Evolutionary conservation across 2,888 invertebrate genomes (phyloP).

Genomic region (Lysandra bellargus): DNA sequence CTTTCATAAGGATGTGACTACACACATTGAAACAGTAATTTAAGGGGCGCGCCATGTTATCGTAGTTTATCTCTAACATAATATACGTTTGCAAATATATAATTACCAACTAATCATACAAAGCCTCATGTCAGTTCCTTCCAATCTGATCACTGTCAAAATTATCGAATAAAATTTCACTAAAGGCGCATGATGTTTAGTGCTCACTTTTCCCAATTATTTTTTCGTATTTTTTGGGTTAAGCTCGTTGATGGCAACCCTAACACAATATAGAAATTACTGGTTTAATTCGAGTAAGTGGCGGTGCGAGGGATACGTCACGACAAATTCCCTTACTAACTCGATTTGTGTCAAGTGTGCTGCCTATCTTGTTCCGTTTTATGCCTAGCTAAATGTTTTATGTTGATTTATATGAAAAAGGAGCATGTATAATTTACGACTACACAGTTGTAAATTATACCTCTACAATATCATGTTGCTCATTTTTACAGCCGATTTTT

Average conservation of each 20-base stretch:
- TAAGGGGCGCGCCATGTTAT: too few species aligned
- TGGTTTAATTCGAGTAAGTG: conserved; percentile 10
- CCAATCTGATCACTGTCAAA: background rate
- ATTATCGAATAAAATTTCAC: too few species aligned
- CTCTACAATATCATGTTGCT: too few species aligned
- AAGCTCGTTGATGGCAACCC: conserved; percentile 15
- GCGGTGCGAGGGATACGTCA: background rate
- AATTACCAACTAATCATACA: too few species aligned
- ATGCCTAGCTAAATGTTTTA: conserved; percentile 14
- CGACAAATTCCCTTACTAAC: conserved; percentile 13
- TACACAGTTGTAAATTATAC: background rate
- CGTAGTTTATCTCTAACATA: too few species aligned
- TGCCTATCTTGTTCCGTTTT: background rate
- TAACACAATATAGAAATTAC: conserved; percentile 12
- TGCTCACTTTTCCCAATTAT: background rate
- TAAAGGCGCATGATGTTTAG: background rate
- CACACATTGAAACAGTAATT: too few species aligned
- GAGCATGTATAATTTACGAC: background rate
- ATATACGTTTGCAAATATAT: too few species aligned
- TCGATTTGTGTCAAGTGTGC: conserved; percentile 11
- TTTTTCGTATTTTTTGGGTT: background rate
- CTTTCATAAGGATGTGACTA: too few species aligned
- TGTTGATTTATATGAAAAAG: background rate
- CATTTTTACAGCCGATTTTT: too few species aligned
- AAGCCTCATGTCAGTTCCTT: too few species aligned